Base-by-base conservation (phyloP, 2,888 invertebrate species). In the Loripinus fragilis region DNA sequence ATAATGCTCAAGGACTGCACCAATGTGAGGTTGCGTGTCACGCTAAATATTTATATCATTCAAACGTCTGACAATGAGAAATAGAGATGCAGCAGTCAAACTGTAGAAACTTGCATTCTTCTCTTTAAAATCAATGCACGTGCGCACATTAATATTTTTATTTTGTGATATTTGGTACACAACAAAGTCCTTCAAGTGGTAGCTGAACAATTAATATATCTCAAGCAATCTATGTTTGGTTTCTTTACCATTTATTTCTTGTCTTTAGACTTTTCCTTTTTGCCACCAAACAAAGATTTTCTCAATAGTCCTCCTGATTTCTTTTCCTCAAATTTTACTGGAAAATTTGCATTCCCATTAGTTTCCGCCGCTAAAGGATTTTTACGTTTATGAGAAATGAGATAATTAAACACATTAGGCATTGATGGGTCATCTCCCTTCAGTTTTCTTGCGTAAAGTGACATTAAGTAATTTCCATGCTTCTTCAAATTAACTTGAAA, bases 401-500 rank as follows among this genome's bases (percentile, higher is more conserved):
- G 87, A 83, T 91, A 93, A 77, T 92, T 92, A 83, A 89, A 93
- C 17, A 93, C 91, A 78, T 92, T 92, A 23, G 88, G 83, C 78
- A 91, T 89, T 42, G 87, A 85, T n/a, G 79, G 86, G 64, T 90
- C 88, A 20, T 89, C 85, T 10, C 90, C 88, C 45, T 90, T 87
- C 28, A 86, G 85, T 30, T 86, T 85, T 12, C 91, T 83, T n/a
- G 92, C 93, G 74, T 92, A 93, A 23, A 93, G 76, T 64, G 90
- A 90, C 71, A 93, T 80, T 88, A 93, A 86, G 83, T 91, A 93
- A 80, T 91, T 91, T 25, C 93, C 93, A 25, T 90, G 87, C 52
- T 90, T 89, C 0, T 89, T 88, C 33, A 92, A 83, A 17, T 82
- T 85, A 15, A 90, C 76, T 33, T 75, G 70, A 76, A 89, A 91